Evolutionary conservation across 2,797 vertebrate species (phyloP), one percentile per base, ranked within the genome.

Genomic region (Danio tinwini): DNA sequence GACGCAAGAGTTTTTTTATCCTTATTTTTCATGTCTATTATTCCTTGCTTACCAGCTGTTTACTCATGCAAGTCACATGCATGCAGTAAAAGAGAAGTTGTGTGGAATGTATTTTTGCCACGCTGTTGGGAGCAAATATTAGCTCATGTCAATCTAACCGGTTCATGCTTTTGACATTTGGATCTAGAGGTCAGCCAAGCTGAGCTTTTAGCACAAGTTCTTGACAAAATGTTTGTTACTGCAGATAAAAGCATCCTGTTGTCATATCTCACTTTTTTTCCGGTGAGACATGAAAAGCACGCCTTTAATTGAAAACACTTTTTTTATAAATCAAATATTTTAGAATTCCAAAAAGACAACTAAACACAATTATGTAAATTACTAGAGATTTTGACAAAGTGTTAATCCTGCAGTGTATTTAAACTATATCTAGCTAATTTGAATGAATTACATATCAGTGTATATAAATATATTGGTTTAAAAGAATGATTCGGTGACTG

Each of bases 1-100:
- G 14, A n/a, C 17, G 39, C 45, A 2, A 44, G 47, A 62, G 49
- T 50, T 13, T 13, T 13, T 71, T 74, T 52, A 44, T 70, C 58
- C 17, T 78, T 40, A 62, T 37, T 79, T 65, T n/a, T 59, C 58
- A 12, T 37, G 29, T 44, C 7, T 71, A 63, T 55, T 45, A 76
- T 64, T 63, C 29, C 13, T 37, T 19, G 19, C 42, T 21, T 65
- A 10, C 7, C 49, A 44, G 68, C 64, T 47, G 47, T 62, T 76
- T 49, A 62, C 65, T 47, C 39, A 53, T 62, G 42, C n/a, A 47
- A 58, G 29, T 29, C 44, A 5, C 55, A 40, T 52, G 37, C 55
- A 29, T 59, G 55, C 55, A 59, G 55, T 49, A 42, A 29, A 29
- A 3, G 29, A 53, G 49, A 65, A 75, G 59, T 13, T 2, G 7